phyloP scores from a whole-genome alignment of 1,140 invertebrate species.

The Euura saliciscinereae region DNA sequence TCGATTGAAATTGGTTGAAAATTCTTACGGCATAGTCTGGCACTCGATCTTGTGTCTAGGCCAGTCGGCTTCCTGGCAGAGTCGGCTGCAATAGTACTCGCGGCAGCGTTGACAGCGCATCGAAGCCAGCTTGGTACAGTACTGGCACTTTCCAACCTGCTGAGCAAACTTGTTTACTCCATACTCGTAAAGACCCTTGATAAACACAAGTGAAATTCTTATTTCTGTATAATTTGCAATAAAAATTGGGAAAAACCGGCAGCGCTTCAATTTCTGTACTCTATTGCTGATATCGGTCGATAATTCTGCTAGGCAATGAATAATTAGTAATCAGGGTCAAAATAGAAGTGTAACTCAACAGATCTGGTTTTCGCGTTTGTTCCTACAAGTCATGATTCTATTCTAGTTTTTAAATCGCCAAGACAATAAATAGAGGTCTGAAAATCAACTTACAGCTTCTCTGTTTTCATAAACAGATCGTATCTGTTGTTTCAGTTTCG shows the following conservation, averaged over 20 bases:
- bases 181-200: slow-evolving; percentile 42
- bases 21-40: slow-evolving; percentile 39
- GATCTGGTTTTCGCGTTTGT: no score
- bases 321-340: no score
- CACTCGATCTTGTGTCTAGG: slow-evolving; percentile 41
- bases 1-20: not conserved
- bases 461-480: slow-evolving; percentile 39
- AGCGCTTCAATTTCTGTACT: no score
- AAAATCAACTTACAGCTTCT: slow-evolving; percentile 26
- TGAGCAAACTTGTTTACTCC: slow-evolving; percentile 25
- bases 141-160: slow-evolving; percentile 34
- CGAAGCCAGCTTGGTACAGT: slow-evolving; percentile 34
- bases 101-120: slow-evolving; percentile 40
- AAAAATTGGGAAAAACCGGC: no score
- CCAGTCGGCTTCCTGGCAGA: slow-evolving; percentile 49
- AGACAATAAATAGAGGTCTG: no score
- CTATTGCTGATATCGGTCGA: no score
- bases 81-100: slow-evolving; percentile 42
- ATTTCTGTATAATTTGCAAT: no score
- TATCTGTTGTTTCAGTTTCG: slow-evolving; percentile 28
- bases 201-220: slow-evolving; percentile 9
- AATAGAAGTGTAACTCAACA: no score
- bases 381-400: no score
- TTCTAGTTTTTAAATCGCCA: no score
- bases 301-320: no score